Evolutionary conservation across 2,888 invertebrate genomes (phyloP), one percentile per base, ranked within the genome.

Genomic region (Sesia apiformis): DNA sequence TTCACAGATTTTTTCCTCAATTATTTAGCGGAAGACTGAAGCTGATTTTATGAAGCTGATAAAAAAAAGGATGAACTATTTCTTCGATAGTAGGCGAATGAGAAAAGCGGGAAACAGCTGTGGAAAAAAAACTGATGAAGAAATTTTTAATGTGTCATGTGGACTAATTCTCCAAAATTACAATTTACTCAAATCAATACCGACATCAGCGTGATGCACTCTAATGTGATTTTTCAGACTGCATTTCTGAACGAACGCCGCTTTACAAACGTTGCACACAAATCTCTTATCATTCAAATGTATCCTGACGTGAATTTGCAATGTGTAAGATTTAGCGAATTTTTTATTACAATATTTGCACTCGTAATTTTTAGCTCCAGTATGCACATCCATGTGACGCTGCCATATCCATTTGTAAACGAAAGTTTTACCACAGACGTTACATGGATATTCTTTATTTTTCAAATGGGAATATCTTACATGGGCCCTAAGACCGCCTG

Each of bases 291-390:
- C 76, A 43, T 74, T 72, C 42, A 60, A 60, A 56, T 77, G 77
- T n/a, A 72, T 72, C 39, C 69, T 63, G 56, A 69, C 57, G 59
- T 76, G 78, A 51, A 71, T 66, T 3, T 57, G 64, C 42, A 74
- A 57, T 4, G 71, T 69, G 55, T 71, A 67, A 6, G 60, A 56
- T 23, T 70, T 69, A 0, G 64, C 64, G 53, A 69, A 78, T 6
- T 60, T 65, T 54, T 84, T 86, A 38, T 70, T 65, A 58, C 88
- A 88, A 1, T 80, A 61, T 39, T 75, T 69, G 57, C 88, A 89
- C 56, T 77, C 71, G 51, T 73, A 86, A 6, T 80, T 78, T 60
- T 79, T 84, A 3, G 69, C 72, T 0, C 74, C 56, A 38, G 56
- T 52, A 38, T 64, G 60, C 4, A 58, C 57, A 23, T 58, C 56